Percentiles rank a stretch among this genome's conserved stretches.
Evolutionary conservation across 53 echinoderm and acorn worm species (phyloP).

Genomic region (Paracentrotus lividus): DNA sequence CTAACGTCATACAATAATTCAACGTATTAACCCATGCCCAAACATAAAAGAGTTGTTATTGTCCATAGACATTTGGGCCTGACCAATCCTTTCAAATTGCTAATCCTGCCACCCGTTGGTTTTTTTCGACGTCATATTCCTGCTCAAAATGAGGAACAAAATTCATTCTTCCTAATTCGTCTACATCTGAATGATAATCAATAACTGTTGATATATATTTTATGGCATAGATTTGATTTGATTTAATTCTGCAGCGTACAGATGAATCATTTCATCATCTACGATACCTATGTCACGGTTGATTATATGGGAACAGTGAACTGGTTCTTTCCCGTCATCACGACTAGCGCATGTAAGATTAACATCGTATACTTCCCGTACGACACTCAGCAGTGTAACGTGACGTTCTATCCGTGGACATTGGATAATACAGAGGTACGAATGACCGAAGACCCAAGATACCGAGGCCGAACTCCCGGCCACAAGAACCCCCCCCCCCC

Average conservation of each 20-base stretch:
- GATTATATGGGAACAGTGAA: conserved; percentile 14
- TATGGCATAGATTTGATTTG: not conserved
- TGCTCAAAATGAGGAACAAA: too few species aligned
- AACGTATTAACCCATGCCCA: too few species aligned
- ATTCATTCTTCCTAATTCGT: not conserved
- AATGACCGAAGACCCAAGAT: not conserved
- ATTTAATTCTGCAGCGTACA: not conserved
- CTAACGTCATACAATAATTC: too few species aligned
- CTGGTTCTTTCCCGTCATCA: conserved; percentile 52
- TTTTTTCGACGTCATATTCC: too few species aligned
- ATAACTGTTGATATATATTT: not conserved
- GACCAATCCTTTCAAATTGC: too few species aligned
- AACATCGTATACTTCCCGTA: conserved; percentile 48
- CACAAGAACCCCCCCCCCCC: too few species aligned
- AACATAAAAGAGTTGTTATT: too few species aligned
- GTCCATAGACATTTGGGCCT: too few species aligned
- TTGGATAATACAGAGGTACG: not conserved
- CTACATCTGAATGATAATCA: not conserved
- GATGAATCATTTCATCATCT: not conserved
- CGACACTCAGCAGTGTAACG: conserved; percentile 33
- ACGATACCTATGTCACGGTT: not conserved
- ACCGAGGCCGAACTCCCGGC: too few species aligned
- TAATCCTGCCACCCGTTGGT: too few species aligned
- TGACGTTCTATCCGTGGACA: conserved; percentile 46
- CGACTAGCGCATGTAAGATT: conserved; percentile 55